A percentile compares a stretch with the other conserved stretches of the same genome.
Evolutionary conservation across 2,113 vertebrate genomes (phyloP).

Genomic region (Labrus mixtus): DNA sequence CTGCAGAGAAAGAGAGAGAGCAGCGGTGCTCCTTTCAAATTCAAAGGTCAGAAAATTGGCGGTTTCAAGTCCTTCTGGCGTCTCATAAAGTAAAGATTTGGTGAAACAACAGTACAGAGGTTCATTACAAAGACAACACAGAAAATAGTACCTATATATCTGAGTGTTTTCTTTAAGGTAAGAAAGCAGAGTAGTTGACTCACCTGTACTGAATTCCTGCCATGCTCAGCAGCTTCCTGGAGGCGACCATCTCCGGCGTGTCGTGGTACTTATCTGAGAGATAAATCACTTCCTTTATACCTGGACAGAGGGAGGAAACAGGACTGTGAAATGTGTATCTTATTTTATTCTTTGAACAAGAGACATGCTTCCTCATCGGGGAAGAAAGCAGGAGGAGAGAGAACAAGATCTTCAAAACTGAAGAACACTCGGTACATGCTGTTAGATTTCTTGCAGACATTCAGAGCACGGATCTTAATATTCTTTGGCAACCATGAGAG

Average conservation of each 20-base stretch:
- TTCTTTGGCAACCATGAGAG: no score
- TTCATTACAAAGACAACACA: no score
- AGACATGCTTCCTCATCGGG: not conserved
- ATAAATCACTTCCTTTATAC: conserved; percentile 94
- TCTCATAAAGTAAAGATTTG: no score
- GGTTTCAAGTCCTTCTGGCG: no score
- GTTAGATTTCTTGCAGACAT: no score
- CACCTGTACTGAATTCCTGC: conserved; percentile 88
- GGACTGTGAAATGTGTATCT: not conserved
- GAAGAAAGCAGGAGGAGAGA: not conserved
- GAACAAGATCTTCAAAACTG: not conserved
- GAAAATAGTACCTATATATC: no score
- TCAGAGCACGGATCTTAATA: no score
- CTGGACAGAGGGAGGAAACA: conserved; percentile 70
- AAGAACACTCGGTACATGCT: not conserved
- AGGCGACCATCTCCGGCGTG: conserved; percentile 88
- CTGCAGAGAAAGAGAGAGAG: no score
- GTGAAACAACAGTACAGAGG: no score
- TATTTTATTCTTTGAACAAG: not conserved
- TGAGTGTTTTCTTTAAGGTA: not conserved
- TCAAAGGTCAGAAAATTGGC: no score
- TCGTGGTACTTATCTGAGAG: conserved; percentile 96
- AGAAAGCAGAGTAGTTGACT: conserved; percentile 37
- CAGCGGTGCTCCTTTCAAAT: no score
- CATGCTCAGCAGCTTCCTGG: conserved; percentile 89